These are phyloP conservation scores for Clytia hemisphaerica DNA, from an alignment of 30 jellyfish, hydroid and myxozoan species.

Conservation along the genomic window DNA sequence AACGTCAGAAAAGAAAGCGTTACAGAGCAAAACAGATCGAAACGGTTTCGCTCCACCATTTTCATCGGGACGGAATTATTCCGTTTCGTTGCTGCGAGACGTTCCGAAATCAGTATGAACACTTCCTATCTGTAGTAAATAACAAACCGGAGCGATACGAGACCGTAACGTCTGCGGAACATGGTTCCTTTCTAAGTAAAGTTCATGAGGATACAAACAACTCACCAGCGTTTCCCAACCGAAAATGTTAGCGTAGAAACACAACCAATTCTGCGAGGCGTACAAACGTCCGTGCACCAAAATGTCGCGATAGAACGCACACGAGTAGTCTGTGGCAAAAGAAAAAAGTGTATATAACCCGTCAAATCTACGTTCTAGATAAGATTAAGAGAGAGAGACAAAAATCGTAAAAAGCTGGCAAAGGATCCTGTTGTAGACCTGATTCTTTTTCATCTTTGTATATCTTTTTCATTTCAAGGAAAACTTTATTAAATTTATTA, in stretches of 20 bases:
- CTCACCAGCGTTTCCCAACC: constrained; percentile 96
- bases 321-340: constrained; percentile 78
- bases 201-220: no score
- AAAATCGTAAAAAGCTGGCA: neutral
- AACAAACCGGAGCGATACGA: no score
- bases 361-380: neutral
- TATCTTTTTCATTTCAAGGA: neutral
- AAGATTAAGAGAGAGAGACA: neutral
- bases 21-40: no score
- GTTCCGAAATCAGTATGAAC: no score
- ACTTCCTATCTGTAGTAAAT: no score
- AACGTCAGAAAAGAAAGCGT: no score
- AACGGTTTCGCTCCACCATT: no score
- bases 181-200: no score
- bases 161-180: no score
- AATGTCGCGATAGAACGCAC: constrained; percentile 90
- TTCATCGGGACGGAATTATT: no score
- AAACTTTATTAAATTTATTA: neutral
- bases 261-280: constrained; percentile 76
- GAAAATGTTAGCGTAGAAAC: constrained; percentile 82
- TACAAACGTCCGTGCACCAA: constrained; percentile 89
- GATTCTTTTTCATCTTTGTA: neutral
- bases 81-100: no score
- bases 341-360: neutral
- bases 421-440: neutral